Evolutionary conservation across 2,113 vertebrate species (phyloP), one percentile per base, ranked within the genome.

Genomic region (Dasyornis broadbenti): DNA sequence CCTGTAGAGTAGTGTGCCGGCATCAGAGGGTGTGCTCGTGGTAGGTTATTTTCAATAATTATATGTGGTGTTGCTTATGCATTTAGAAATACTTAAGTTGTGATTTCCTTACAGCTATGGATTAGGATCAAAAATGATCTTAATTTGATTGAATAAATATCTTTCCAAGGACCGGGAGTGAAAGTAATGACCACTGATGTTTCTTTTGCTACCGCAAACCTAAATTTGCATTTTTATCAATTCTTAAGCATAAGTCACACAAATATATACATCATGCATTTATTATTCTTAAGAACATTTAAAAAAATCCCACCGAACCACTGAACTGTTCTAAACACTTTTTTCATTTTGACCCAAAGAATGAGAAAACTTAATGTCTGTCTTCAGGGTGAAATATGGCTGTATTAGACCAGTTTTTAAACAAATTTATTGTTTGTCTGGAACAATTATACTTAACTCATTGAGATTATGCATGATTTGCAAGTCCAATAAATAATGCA

Each of bases 401-500:
- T 18, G 12, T 31, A 12, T 18, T 60, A 23, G 33, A 52, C 47
- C 6, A 42, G 26, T 82, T 89, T 79, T 81, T 37, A 91, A 84
- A 49, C 37, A 81, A 61, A 64, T 68, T 19, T 84, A 44, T 78
- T 86, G 37, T 66, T 82, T 90, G 42, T 71, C 60, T 82, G 45
- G 53, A 92, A 61, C 39, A 93, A 61, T 53, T 86, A 82, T 33
- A 50, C 39, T 76, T 91, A 86, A 27, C 49, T 94, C 27, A 50
- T 7, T 82, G 84, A 82, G 31, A 73, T 82, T 71, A 69, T 73
- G 68, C 27, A 40, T 88, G 66, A 91, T 92, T 95, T 88, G 71
- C 30, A 77, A 52, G 50, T 70, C 49, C 69, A 64, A 92, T 92
- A 90, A 95, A 92, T 94, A 95, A 94, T 92, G 30, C 35, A 85